A percentile compares a stretch with the other conserved stretches of the same genome.
phyloP scores from a whole-genome alignment of 2,113 vertebrate species.

The Cynocephalus volans region DNA sequence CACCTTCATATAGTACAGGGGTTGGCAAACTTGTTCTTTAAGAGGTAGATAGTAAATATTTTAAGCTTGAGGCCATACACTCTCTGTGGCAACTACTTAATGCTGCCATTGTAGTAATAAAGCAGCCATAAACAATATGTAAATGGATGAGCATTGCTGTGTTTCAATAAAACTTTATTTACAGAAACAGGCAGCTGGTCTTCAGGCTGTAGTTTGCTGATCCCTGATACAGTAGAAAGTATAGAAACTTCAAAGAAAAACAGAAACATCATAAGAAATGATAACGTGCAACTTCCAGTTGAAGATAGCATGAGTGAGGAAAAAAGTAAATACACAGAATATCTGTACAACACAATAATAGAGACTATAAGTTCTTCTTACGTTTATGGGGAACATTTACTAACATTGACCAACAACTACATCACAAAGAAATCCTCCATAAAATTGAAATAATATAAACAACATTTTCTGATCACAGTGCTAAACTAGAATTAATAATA shows the following conservation, averaged over 20 bases:
- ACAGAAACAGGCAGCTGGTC: not conserved
- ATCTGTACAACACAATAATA: not conserved
- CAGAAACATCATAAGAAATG: not conserved
- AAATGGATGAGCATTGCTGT: not conserved
- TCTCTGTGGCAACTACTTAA: not conserved
- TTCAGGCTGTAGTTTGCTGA: not conserved
- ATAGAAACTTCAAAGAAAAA: not conserved
- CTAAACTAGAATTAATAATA: not conserved
- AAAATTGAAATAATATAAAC: not conserved
- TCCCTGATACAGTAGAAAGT: not conserved
- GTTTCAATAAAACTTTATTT: not conserved
- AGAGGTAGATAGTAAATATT: not conserved
- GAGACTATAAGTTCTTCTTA: not conserved
- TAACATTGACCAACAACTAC: not conserved
- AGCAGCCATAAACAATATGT: not conserved
- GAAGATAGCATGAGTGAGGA: not conserved
- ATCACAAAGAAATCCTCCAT: not conserved
- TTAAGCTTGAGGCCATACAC: not conserved
- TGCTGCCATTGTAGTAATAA: not conserved
- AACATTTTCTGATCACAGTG: not conserved
- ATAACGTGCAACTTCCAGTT: not conserved
- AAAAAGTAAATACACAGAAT: not conserved
- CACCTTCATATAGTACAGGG: not conserved
- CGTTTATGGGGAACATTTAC: not conserved
- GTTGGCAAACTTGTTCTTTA: slow-evolving; percentile 9